A percentile compares a stretch with the other conserved stretches of the same genome.
Conservation (phyloP, 2,797 vertebrate species). For the Enteromius radiatus region DNA sequence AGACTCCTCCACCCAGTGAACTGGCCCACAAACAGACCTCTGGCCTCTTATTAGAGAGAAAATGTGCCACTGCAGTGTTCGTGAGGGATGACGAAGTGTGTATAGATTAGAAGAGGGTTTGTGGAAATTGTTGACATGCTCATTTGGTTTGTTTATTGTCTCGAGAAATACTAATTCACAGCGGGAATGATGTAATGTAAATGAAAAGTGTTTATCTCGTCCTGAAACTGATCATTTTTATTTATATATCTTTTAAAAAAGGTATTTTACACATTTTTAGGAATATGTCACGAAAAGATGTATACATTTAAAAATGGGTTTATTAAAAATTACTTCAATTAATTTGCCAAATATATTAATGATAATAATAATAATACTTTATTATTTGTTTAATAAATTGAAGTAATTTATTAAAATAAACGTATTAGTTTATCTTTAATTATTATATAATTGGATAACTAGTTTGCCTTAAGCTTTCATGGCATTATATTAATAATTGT, state of each 20-base stretch:
- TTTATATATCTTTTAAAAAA: neutral
- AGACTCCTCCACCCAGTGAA: constrained; percentile 24
- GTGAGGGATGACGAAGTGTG: constrained; percentile 6
- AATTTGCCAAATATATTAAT: neutral
- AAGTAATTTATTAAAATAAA: neutral
- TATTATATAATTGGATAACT: neutral
- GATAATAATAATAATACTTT: neutral
- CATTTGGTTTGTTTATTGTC: neutral
- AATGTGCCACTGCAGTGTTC: constrained; percentile 27
- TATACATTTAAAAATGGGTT: neutral
- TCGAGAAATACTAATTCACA: neutral
- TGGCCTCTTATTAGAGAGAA: constrained; percentile 13
- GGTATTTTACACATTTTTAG: neutral
- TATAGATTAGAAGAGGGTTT: neutral
- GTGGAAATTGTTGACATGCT: constrained; percentile 7
- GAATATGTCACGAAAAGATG: too few relatives aligned
- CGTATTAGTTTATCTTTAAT: neutral
- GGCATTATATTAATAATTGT: neutral
- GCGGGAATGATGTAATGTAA: neutral
- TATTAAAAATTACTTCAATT: constrained; percentile 1
- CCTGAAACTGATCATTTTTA: neutral
- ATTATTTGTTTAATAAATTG: neutral
- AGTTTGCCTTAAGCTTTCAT: neutral
- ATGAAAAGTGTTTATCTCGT: neutral
- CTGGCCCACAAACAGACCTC: constrained; percentile 18